These are phyloP conservation scores for Sebastes minor DNA, from an alignment of 2,797 vertebrate genomes.

Conservation along the genomic window DNA sequence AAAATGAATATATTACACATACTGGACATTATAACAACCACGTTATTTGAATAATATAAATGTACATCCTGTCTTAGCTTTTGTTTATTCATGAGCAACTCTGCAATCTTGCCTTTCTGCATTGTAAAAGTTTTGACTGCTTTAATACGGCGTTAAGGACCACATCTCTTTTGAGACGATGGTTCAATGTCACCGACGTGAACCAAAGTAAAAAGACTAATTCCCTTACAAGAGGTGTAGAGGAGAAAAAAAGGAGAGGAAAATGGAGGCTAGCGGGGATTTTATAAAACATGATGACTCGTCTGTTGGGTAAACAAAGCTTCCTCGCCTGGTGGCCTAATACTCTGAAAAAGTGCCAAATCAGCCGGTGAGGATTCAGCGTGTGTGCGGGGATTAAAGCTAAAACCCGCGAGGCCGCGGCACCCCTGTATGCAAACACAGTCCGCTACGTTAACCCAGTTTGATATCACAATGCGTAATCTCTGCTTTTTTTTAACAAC, in stretches of 20 bases:
- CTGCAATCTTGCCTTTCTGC: neutral
- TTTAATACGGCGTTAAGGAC: neutral
- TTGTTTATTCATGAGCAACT: neutral
- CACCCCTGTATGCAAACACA: conserved; percentile 75
- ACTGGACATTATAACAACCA: no score
- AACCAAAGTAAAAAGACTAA: neutral
- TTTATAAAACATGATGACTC: conserved; percentile 66
- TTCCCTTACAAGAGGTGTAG: neutral
- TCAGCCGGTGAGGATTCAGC: conserved; percentile 70
- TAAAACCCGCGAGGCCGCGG: conserved; percentile 56
- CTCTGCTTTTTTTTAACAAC: conserved; percentile 64
- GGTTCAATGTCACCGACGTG: conserved; percentile 16
- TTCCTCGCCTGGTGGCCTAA: conserved; percentile 70
- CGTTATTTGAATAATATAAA: neutral
- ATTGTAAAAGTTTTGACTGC: neutral
- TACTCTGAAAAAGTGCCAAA: conserved; percentile 78
- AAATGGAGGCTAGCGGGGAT: conserved; percentile 37
- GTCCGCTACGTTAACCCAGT: conserved; percentile 73
- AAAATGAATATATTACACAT: no score
- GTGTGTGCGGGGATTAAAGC: conserved; percentile 67
- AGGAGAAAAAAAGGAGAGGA: neutral
- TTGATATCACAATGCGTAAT: conserved; percentile 84
- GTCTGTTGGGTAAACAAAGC: conserved; percentile 75
- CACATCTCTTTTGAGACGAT: neutral
- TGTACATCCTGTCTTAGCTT: neutral